Conservation (phyloP, 2,888 invertebrate species). For the Erebia ligea region DNA sequence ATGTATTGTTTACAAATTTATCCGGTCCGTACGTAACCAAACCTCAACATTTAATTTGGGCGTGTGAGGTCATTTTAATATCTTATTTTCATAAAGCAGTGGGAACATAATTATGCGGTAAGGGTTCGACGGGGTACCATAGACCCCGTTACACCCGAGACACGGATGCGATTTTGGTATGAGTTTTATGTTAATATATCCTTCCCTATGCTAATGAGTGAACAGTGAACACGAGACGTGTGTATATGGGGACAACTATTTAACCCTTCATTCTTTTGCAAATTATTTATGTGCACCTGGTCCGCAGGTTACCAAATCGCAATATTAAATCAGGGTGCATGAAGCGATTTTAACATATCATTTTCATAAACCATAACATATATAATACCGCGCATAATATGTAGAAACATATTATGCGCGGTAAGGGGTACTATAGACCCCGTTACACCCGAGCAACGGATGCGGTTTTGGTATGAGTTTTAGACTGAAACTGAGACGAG, state of each 20-base stretch:
- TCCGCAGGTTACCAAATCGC: background rate
- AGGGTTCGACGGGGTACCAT: conserved; percentile 47
- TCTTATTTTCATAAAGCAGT: conserved; percentile 71
- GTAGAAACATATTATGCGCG: conserved; percentile 61
- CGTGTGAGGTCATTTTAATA: conserved; percentile 62
- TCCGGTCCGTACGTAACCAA: conserved; percentile 9
- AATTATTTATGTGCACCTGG: too few species aligned
- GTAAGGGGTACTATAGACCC: conserved; percentile 51
- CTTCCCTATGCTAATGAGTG: conserved; percentile 41
- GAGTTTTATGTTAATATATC: conserved; percentile 42
- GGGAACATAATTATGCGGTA: conserved; percentile 62
- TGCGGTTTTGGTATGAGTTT: conserved; percentile 69
- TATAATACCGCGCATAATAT: too few species aligned
- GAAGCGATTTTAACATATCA: conserved; percentile 65
- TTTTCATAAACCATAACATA: conserved; percentile 74
- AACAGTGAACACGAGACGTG: conserved; percentile 62
- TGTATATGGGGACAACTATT: conserved; percentile 59
- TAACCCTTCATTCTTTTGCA: conserved; percentile 51
- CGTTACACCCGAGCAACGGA: conserved; percentile 49
- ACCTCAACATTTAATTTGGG: conserved; percentile 41
- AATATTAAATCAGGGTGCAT: conserved; percentile 45
- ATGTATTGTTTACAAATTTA: background rate
- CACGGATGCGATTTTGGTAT: conserved; percentile 64
- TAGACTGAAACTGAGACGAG: conserved; percentile 62
- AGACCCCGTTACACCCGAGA: conserved; percentile 50